phyloP scores from a whole-genome alignment of 1,140 invertebrate genomes.

The Cydia strobilella region DNA sequence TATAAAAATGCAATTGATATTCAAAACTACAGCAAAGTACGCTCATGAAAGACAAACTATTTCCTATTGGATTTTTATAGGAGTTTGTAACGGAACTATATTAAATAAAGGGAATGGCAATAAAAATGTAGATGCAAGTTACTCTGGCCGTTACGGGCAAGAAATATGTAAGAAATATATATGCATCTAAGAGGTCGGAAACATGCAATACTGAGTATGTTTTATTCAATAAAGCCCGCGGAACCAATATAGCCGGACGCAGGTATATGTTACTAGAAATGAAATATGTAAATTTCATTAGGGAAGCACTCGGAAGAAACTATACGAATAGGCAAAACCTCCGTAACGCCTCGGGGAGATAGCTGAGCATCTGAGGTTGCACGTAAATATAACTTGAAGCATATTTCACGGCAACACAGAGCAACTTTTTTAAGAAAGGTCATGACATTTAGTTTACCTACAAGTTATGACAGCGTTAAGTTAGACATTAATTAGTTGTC shows the following conservation, averaged over 20 bases:
- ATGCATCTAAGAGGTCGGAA: constrained; percentile 57
- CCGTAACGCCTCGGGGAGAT: constrained; percentile 19
- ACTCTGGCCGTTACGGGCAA: constrained; percentile 37
- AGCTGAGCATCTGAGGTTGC: constrained; percentile 12
- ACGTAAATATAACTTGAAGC: constrained; percentile 11
- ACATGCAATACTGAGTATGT: constrained; percentile 65
- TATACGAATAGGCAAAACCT: constrained; percentile 18
- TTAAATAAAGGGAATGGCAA: constrained; percentile 35
- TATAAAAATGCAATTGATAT: constrained; percentile 33
- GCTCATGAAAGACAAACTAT: constrained; percentile 28
- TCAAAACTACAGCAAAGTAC: constrained; percentile 30
- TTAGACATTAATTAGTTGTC: constrained; percentile 9
- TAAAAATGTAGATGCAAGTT: constrained; percentile 52
- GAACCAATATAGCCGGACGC: constrained; percentile 53
- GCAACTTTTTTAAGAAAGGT: background rate
- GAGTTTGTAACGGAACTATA: constrained; percentile 34
- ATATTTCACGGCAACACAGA: background rate
- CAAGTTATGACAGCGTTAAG: background rate
- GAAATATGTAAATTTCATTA: constrained; percentile 50
- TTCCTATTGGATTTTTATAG: constrained; percentile 36
- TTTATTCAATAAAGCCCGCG: constrained; percentile 60
- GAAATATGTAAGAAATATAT: constrained; percentile 64
- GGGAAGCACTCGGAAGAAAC: constrained; percentile 29
- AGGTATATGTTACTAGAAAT: constrained; percentile 46
- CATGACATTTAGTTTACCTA: background rate